Percentiles rank a stretch among this genome's conserved stretches.
phyloP scores from a whole-genome alignment of 2,113 vertebrate species.

The Periophthalmodon schlosseri region DNA sequence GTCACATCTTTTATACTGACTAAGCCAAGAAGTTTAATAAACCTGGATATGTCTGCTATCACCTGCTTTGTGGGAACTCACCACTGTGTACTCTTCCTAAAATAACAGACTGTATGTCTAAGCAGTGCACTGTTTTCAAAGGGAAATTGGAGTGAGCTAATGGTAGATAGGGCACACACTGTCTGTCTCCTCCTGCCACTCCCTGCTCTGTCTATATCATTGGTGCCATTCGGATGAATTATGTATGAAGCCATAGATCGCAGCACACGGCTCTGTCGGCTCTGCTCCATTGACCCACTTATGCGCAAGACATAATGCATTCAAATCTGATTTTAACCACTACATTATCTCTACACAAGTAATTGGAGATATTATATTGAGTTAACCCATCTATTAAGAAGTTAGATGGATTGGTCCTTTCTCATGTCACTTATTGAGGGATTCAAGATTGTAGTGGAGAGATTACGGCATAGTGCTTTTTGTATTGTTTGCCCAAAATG shows the following conservation, averaged over 20 bases:
- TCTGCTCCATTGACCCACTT: constrained; percentile 76
- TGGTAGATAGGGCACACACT: constrained; percentile 15
- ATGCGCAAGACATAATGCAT: constrained; percentile 25
- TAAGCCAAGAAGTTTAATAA: not conserved
- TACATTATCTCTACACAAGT: constrained; percentile 41
- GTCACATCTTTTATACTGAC: not conserved
- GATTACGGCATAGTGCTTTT: not conserved
- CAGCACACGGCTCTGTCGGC: constrained; percentile 57
- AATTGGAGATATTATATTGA: constrained; percentile 14
- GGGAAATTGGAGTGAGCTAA: constrained; percentile 48
- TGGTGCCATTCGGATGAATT: constrained; percentile 63
- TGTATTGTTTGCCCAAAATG: not conserved
- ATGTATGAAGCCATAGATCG: constrained; percentile 71
- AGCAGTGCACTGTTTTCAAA: constrained; percentile 42
- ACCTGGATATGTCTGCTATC: constrained; percentile 1
- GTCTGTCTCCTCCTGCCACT: constrained; percentile 53
- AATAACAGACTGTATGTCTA: constrained; percentile 24
- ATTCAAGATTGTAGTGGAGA: not conserved
- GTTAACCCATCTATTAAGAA: constrained; percentile 32
- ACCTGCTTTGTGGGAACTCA: constrained; percentile 13
- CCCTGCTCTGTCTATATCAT: constrained; percentile 53
- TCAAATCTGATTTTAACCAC: constrained; percentile 53
- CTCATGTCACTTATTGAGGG: not conserved
- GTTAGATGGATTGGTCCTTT: constrained; percentile 2
- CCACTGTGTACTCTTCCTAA: constrained; percentile 7